phyloP scores from a whole-genome alignment of 2,113 vertebrate genomes.

The Onychorhynchus coronatus region DNA sequence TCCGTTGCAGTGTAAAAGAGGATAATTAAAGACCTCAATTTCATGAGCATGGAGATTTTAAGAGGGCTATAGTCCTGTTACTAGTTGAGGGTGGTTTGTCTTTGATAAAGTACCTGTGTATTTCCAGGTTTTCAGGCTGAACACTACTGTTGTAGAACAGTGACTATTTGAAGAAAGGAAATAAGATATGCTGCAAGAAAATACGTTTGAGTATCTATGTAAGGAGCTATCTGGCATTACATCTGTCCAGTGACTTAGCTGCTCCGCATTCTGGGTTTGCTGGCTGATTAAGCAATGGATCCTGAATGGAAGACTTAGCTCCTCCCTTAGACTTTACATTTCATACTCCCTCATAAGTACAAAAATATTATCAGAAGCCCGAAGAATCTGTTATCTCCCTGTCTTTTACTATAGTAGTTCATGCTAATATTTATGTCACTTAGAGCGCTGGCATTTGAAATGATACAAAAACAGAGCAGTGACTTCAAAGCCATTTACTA shows the following conservation, averaged over 20 bases:
- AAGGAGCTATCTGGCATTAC: background rate
- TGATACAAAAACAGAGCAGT: background rate
- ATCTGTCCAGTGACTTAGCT: background rate
- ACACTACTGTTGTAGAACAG: background rate
- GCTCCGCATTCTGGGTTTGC: background rate
- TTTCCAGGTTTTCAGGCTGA: background rate
- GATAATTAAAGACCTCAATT: background rate
- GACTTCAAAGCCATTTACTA: background rate
- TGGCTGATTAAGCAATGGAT: background rate
- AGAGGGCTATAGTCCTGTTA: background rate
- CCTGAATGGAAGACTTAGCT: background rate
- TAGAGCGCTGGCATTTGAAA: background rate
- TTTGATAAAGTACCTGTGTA: background rate
- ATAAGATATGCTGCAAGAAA: background rate
- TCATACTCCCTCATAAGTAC: background rate
- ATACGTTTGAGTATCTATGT: background rate
- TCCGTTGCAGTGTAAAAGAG: background rate
- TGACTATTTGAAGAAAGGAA: background rate
- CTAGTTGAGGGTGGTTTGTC: background rate
- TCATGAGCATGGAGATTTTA: background rate
- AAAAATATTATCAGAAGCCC: background rate
- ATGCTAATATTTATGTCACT: background rate
- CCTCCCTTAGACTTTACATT: background rate
- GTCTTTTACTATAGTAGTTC: background rate
- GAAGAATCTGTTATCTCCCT: background rate